Evolutionary conservation across 2,797 vertebrate genomes (phyloP).

Genomic region (Lemur catta): DNA sequence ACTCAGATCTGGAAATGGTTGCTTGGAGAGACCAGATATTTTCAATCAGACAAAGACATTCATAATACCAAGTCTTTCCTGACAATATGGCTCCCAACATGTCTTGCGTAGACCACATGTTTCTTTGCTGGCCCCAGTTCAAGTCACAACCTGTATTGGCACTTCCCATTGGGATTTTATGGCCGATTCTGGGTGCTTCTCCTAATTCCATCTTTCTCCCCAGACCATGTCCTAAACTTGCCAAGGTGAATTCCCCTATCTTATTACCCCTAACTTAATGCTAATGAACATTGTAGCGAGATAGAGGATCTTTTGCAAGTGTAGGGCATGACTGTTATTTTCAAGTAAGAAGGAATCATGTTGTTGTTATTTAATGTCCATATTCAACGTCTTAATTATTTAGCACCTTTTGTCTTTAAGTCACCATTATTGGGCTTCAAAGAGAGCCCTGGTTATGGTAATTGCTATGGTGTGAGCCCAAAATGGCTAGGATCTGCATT

Average conservation of each 20-base stretch:
- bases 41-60: constrained; percentile 47
- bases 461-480: not conserved
- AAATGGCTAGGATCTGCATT: not conserved
- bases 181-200: not conserved
- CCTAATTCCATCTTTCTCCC: not conserved
- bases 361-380: not conserved
- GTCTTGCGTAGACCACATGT: not conserved
- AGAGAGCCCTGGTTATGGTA: not conserved
- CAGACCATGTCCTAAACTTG: not conserved
- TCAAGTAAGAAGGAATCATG: not conserved
- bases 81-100: not conserved
- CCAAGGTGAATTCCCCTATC: not conserved
- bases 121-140: constrained; percentile 7
- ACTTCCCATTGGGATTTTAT: constrained; percentile 32
- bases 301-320: not conserved
- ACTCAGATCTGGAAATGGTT: constrained; percentile 33
- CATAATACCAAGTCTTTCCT: constrained; percentile 1
- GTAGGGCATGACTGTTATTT: not conserved
- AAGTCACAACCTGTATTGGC: not conserved
- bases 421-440: not conserved
- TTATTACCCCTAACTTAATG: not conserved
- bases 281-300: not conserved
- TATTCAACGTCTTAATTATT: not conserved
- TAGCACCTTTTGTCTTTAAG: not conserved
- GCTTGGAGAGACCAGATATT: constrained; percentile 23